Percentiles rank a stretch among this genome's conserved stretches.
Conservation (phyloP, 2,113 vertebrate species). For the Etia nguti region DNA sequence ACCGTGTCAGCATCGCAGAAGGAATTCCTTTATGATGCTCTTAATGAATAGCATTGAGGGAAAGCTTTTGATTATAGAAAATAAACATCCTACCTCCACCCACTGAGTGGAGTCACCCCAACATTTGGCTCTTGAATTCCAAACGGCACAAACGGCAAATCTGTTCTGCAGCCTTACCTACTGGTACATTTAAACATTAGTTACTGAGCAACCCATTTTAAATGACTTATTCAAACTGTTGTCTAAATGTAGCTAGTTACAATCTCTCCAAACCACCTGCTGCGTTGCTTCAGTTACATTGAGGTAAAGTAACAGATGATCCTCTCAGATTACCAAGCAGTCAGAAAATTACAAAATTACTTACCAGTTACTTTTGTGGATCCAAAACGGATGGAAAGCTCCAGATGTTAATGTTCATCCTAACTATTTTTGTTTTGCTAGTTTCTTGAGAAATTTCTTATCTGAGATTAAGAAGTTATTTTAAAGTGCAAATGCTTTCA, state of each 20-base stretch:
- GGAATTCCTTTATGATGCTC: neutral
- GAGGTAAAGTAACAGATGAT: neutral
- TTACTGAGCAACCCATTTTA: neutral
- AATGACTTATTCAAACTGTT: neutral
- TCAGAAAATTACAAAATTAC: neutral
- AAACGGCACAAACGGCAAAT: neutral
- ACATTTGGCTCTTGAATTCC: neutral
- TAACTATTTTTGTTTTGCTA: neutral
- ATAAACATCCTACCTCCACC: slow-evolving; percentile 23
- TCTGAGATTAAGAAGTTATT: neutral
- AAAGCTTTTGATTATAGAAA: slow-evolving; percentile 24
- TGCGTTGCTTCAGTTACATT: neutral
- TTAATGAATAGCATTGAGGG: neutral
- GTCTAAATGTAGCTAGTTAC: neutral
- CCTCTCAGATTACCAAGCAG: neutral
- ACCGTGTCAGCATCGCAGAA: neutral
- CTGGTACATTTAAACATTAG: neutral
- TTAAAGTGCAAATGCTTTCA: neutral
- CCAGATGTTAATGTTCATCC: neutral
- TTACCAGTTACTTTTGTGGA: neutral
- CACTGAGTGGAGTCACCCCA: neutral
- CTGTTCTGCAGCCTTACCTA: neutral
- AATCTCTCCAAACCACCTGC: neutral
- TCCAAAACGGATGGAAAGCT: neutral
- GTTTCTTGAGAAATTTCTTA: neutral